phyloP scores from a whole-genome alignment of 2,797 vertebrate genomes.

The Chromis chromis region DNA sequence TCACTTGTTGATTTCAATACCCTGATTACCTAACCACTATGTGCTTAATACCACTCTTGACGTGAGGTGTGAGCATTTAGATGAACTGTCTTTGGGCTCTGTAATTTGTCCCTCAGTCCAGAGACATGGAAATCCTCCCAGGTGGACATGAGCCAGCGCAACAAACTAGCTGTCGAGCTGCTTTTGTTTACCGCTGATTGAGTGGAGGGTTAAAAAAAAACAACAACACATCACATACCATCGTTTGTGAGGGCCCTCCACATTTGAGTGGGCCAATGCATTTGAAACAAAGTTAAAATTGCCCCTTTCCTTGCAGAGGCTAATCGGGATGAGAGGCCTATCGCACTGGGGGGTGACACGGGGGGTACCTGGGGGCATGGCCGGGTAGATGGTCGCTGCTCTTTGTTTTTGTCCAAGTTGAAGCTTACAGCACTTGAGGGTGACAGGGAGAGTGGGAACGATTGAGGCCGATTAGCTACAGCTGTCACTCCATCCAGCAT shows the following conservation, averaged over 20 bases:
- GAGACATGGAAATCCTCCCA: slow-evolving; percentile 65
- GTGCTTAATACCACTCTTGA: slow-evolving; percentile 32
- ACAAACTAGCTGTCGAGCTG: slow-evolving; percentile 62
- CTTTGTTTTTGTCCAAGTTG: slow-evolving; percentile 78
- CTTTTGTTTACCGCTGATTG: slow-evolving; percentile 73
- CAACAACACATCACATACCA: slow-evolving; percentile 36
- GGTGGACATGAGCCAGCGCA: slow-evolving; percentile 63
- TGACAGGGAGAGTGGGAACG: slow-evolving; percentile 79
- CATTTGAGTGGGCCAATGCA: slow-evolving; percentile 53
- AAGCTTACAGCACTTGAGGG: slow-evolving; percentile 81
- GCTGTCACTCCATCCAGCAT: slow-evolving; percentile 80
- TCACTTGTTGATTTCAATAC: slow-evolving; percentile 56
- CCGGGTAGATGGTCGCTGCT: slow-evolving; percentile 67
- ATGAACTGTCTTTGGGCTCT: slow-evolving; percentile 49
- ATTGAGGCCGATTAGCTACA: slow-evolving; percentile 84
- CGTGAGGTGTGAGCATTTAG: slow-evolving; percentile 47
- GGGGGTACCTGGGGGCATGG: slow-evolving; percentile 66
- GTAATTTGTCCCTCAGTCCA: slow-evolving; percentile 57
- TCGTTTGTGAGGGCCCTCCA: slow-evolving; percentile 47
- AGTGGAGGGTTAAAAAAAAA: slow-evolving; percentile 53
- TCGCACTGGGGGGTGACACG: slow-evolving; percentile 58
- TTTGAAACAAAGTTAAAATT: slow-evolving; percentile 69
- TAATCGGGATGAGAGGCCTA: slow-evolving; percentile 74
- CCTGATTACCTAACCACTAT: slow-evolving; percentile 35
- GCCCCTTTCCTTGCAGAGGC: slow-evolving; percentile 54